phyloP scores from a whole-genome alignment of 2,113 vertebrate genomes.

The Chunga burmeisteri region DNA sequence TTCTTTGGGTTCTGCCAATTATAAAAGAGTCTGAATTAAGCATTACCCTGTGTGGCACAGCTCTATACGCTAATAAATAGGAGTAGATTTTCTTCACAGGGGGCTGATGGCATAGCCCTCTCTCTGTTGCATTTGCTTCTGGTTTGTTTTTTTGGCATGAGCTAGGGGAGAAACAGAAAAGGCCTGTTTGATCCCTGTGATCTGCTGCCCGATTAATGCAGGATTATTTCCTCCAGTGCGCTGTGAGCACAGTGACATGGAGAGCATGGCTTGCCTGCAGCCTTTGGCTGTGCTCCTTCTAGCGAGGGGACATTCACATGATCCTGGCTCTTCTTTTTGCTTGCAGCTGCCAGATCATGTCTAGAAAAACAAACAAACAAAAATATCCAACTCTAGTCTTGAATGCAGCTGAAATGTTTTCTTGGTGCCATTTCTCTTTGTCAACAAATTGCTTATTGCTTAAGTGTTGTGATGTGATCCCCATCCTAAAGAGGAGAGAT shows the following conservation, averaged over 20 bases:
- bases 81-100: neutral
- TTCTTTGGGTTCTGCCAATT: neutral
- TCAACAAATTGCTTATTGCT: constrained; percentile 28
- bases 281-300: neutral
- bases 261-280: constrained; percentile 44
- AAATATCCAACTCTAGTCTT: neutral
- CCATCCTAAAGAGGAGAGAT: neutral
- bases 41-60: neutral
- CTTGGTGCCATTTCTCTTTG: constrained; percentile 38
- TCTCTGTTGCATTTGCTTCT: neutral
- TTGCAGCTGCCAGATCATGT: constrained; percentile 27
- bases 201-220: constrained; percentile 38
- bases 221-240: constrained; percentile 30
- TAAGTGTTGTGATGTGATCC: neutral
- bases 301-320: constrained; percentile 13
- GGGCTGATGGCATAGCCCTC: neutral
- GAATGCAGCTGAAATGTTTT: constrained; percentile 33
- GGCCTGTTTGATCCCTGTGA: neutral
- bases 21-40: neutral
- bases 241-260: neutral
- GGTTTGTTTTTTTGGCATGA: neutral
- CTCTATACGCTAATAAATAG: neutral
- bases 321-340: constrained; percentile 15
- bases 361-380: constrained; percentile 30
- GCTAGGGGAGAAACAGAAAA: neutral